Conservation (phyloP, 2,888 invertebrate species). For the Fissipunctia ypsillon region DNA sequence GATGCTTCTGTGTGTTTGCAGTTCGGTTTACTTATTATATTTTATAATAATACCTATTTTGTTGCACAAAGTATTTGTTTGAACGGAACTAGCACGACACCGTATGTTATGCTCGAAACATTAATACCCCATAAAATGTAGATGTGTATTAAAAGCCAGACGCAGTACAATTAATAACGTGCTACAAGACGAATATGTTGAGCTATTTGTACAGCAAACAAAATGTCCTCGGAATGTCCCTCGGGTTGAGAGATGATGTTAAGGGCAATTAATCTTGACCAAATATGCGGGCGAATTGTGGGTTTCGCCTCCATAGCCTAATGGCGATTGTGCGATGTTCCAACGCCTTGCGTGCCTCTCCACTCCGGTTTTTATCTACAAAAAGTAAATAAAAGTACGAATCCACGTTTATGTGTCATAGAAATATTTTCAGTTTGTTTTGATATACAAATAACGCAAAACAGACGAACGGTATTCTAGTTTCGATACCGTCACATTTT, state of each 20-base stretch:
- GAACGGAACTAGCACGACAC: background rate
- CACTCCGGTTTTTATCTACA: conserved; percentile 51
- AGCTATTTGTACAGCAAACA: conserved; percentile 85
- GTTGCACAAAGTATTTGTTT: conserved; percentile 8
- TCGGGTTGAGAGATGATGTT: conserved; percentile 88
- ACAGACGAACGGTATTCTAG: conserved; percentile 18
- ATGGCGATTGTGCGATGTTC: conserved; percentile 76
- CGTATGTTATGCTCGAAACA: conserved; percentile 2
- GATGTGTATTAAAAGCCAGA: conserved; percentile 46
- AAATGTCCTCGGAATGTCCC: conserved; percentile 84
- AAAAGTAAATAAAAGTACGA: conserved; percentile 38
- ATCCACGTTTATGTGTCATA: conserved; percentile 27
- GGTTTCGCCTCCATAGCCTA: conserved; percentile 77
- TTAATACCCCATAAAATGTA: conserved; percentile 22
- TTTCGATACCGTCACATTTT: conserved; percentile 28
- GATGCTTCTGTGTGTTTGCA: conserved; percentile 15
- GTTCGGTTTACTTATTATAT: background rate
- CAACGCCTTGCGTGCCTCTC: conserved; percentile 65
- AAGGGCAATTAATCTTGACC: conserved; percentile 89
- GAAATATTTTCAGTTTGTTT: conserved; percentile 24
- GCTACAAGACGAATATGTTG: conserved; percentile 78
- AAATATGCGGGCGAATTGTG: conserved; percentile 87
- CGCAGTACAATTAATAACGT: conserved; percentile 74
- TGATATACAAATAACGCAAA: conserved; percentile 29
- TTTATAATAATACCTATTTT: background rate